These are phyloP conservation scores for Euplexia lucipara DNA, from an alignment of 2,888 invertebrate species.

Conservation along the genomic window DNA sequence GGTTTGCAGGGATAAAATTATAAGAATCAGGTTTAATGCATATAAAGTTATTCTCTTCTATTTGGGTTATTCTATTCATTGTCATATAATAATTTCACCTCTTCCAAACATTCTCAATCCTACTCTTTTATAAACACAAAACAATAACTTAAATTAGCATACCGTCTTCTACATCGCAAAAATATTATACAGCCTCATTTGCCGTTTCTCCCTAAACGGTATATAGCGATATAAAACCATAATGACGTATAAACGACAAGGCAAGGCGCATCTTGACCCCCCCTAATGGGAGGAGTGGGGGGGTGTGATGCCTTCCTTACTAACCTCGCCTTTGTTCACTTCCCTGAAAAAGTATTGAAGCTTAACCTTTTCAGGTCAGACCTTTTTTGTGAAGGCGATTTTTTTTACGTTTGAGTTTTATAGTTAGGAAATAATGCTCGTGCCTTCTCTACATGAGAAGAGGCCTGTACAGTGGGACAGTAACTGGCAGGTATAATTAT, in stretches of 20 bases:
- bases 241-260: conserved; percentile 68
- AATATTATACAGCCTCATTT: conserved; percentile 40
- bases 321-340: conserved; percentile 77
- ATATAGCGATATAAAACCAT: conserved; percentile 63
- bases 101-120: too few relatives aligned
- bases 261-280: conserved; percentile 64
- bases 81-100: not conserved
- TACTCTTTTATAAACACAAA: too few relatives aligned
- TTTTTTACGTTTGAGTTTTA: conserved; percentile 32
- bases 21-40: too few relatives aligned
- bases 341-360: conserved; percentile 65
- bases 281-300: conserved; percentile 42
- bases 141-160: conserved; percentile 24
- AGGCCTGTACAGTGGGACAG: too few relatives aligned
- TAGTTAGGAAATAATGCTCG: too few relatives aligned
- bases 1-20: too few relatives aligned
- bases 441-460: too few relatives aligned
- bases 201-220: conserved; percentile 45
- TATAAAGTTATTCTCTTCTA: too few relatives aligned
- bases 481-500: too few relatives aligned
- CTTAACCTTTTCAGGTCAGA: conserved; percentile 62
- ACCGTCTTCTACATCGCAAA: conserved; percentile 11
- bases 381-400: conserved; percentile 42
- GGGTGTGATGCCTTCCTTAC: conserved; percentile 71
- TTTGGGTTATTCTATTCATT: too few relatives aligned